Conservation (phyloP, 1,140 invertebrate genomes). For the Babylonia areolata region DNA sequence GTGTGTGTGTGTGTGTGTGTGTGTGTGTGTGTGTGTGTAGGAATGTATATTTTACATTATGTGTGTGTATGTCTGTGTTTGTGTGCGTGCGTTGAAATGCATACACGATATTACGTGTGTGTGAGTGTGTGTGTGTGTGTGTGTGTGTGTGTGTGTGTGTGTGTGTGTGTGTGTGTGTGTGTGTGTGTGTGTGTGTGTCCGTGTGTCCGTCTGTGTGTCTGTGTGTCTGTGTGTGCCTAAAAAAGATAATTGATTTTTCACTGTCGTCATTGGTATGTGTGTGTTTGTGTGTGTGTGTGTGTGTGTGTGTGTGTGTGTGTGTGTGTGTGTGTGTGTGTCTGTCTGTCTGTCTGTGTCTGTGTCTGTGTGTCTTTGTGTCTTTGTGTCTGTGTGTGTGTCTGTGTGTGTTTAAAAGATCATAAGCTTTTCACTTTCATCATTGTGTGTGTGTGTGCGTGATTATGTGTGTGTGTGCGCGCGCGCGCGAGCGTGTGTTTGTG, state of each 20-base stretch:
- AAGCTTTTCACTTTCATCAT: too few species aligned
- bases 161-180: slow-evolving; percentile 18
- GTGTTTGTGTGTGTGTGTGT: background rate
- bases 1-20: background rate
- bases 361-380: background rate
- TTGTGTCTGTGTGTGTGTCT: background rate
- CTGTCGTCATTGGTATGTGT: background rate
- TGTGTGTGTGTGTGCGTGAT: background rate
- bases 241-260: too few species aligned
- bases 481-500: too few species aligned
- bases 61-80: background rate
- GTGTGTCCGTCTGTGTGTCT: background rate
- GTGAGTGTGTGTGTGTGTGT: background rate
- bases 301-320: background rate
- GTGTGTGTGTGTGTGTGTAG: background rate
- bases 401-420: too few species aligned
- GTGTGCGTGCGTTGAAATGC: background rate
- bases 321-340: background rate
- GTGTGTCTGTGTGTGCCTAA: too few species aligned
- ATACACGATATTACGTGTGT: background rate
- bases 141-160: background rate
- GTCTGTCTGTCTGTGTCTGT: background rate
- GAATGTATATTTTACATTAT: too few species aligned
- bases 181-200: slow-evolving; percentile 4
- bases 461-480: background rate